These are phyloP conservation scores for Diogma glabrata DNA, from an alignment of 2,888 invertebrate genomes.

Conservation along the genomic window DNA sequence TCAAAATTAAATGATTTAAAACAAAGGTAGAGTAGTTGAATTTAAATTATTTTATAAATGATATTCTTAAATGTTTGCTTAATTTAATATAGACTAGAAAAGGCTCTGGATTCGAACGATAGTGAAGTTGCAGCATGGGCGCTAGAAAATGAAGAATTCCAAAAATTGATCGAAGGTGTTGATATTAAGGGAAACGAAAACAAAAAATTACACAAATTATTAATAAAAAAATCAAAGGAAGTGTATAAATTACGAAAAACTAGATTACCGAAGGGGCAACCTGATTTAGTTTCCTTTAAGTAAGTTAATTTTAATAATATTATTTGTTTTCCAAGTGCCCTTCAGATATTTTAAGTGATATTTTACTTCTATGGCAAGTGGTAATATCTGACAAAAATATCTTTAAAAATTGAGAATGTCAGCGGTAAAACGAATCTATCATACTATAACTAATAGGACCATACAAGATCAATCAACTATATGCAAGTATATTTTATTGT, in stretches of 20 bases:
- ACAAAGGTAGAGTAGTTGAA: conserved; percentile 45
- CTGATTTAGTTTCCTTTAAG: conserved; percentile 88
- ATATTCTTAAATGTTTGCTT: background rate
- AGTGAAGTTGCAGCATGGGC: conserved; percentile 75
- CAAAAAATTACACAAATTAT: conserved; percentile 61
- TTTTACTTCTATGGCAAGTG: too few relatives aligned
- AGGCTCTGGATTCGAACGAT: conserved; percentile 73
- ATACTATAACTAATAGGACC: too few relatives aligned
- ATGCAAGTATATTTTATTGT: too few relatives aligned
- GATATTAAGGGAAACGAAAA: conserved; percentile 41
- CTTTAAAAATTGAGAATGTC: too few relatives aligned
- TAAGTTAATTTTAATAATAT: conserved; percentile 46
- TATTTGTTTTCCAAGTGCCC: too few relatives aligned
- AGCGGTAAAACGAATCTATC: too few relatives aligned
- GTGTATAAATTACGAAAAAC: conserved; percentile 82
- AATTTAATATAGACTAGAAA: conserved; percentile 50
- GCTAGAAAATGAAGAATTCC: conserved; percentile 76
- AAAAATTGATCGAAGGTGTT: conserved; percentile 46
- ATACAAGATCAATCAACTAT: too few relatives aligned
- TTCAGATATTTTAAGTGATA: too few relatives aligned
- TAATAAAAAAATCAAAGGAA: conserved; percentile 81
- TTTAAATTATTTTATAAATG: conserved; percentile 9
- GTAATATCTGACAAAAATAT: too few relatives aligned
- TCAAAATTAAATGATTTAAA: conserved; percentile 70
- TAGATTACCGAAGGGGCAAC: conserved; percentile 75